Base-by-base conservation (phyloP, 2,113 vertebrate species). In the Neofelis nebulosa region DNA sequence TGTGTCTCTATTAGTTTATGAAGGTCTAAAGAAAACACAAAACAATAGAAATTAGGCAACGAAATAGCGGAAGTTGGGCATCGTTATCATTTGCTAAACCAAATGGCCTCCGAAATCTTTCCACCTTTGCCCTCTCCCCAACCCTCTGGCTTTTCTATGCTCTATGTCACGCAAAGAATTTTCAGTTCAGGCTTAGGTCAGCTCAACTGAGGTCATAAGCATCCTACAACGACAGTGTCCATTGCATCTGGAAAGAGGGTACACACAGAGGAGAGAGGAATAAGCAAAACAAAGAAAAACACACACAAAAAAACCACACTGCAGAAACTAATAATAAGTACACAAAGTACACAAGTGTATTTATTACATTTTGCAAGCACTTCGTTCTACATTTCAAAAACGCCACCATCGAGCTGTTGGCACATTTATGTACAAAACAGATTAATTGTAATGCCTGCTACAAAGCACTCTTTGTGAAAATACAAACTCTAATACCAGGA, bases 371-470 rank as follows among this genome's bases (percentile, higher is more conserved):
- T 99, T 99, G 99, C 99, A 99, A 99, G 99, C 99, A 99, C 99
- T 99, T 99, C 99, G 99, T 99, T 99, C 99, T 99, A 99, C 99
- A 99, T 99, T 99, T 99, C 99, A 99, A 99, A 99, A 99, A 99
- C 99, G 99, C 99, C 99, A 99, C 99, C 99, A 99, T 99, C 99
- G 99, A 99, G 99, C 99, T 99, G 99, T 99, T 99, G 99, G 99
- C 99, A 99, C 99, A 99, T 99, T 99, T 99, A 99, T 99, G 99
- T 99, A 99, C 99, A 99, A 99, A 99, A 99, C 99, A 99, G 99
- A 99, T 99, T 99, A 98, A 99, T 99, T 99, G 98, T 99, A 99
- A 99, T 99, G 99, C 99, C 99, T 99, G 99, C 99, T 99, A 99
- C 99, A 99, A 99, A 99, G 99, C 99, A 99, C 99, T 99, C 98